These are phyloP conservation scores for Yponomeuta malinellus DNA, from an alignment of 2,888 invertebrate species.

Conservation along the genomic window DNA sequence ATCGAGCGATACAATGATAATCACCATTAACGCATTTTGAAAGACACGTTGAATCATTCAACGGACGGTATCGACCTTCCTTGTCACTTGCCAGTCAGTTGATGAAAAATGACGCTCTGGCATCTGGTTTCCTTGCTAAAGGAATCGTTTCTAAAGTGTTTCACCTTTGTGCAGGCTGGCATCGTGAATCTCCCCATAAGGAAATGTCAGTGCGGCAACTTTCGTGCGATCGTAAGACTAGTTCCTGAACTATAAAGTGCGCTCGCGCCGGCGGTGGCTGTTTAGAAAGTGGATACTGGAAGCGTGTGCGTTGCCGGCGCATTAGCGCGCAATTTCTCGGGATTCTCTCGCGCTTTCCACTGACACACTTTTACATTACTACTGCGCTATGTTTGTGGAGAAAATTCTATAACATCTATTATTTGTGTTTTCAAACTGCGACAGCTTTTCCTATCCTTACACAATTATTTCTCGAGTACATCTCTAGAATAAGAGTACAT, in stretches of 20 bases:
- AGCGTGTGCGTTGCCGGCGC: conserved; percentile 47
- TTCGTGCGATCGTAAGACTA: conserved; percentile 50
- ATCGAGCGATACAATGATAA: conserved; percentile 38
- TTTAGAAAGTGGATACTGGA: conserved; percentile 69
- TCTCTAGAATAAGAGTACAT: too few species aligned
- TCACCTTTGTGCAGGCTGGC: conserved; percentile 21
- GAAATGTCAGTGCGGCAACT: conserved; percentile 62
- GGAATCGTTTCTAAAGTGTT: not conserved
- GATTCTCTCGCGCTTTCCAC: conserved; percentile 74
- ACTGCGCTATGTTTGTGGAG: conserved; percentile 20
- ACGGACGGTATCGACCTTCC: conserved; percentile 43
- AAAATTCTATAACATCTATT: conserved; percentile 16
- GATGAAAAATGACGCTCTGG: conserved; percentile 45
- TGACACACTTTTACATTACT: conserved; percentile 60
- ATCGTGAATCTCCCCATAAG: conserved; percentile 30
- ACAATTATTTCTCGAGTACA: too few species aligned
- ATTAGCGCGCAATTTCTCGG: conserved; percentile 69
- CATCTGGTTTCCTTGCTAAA: not conserved
- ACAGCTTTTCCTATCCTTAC: not conserved
- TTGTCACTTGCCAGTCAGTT: conserved; percentile 45
- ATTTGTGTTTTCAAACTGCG: not conserved
- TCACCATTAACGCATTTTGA: conserved; percentile 40
- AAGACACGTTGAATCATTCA: conserved; percentile 42
- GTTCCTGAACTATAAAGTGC: conserved; percentile 70
- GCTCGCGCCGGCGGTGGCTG: conserved; percentile 39